Percentiles rank a stretch among this genome's conserved stretches.
Conservation (phyloP, 2,113 vertebrate species). For the Donacobius atricapilla region DNA sequence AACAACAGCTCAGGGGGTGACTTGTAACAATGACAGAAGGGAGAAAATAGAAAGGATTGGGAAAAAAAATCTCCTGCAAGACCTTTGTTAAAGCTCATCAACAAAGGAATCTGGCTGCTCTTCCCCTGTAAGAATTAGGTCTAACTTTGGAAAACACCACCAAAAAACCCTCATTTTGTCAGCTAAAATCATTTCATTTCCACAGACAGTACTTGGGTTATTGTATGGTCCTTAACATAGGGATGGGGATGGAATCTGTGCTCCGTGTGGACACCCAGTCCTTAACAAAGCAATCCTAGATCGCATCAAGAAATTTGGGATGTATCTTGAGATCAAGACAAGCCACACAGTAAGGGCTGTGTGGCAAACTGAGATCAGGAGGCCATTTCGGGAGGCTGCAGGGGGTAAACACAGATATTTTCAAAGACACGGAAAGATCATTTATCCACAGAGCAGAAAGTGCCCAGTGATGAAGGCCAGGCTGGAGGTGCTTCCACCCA, state of each 20-base stretch:
- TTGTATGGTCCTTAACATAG: neutral
- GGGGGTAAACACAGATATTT: neutral
- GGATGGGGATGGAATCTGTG: no score
- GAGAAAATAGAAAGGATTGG: neutral
- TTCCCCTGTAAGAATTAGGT: neutral
- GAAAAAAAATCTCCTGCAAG: neutral
- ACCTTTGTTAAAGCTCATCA: neutral
- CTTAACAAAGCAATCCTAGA: neutral
- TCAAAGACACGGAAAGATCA: neutral
- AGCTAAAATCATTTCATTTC: neutral
- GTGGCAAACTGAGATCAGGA: neutral
- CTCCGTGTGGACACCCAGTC: no score
- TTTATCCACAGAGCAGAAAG: neutral
- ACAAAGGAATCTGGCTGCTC: neutral
- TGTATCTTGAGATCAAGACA: neutral
- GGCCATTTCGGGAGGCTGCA: neutral
- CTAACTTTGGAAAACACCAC: neutral
- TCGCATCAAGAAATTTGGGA: neutral
- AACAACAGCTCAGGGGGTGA: neutral
- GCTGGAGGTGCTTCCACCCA: neutral
- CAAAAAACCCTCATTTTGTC: neutral
- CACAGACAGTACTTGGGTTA: neutral
- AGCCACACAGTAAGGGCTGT: neutral
- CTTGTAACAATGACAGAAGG: neutral
- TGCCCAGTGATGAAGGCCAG: fast-evolving